Percentiles rank a stretch among this genome's conserved stretches.
These are phyloP conservation scores for Callionymus lyra DNA, from an alignment of 2,113 vertebrate species.

Conservation along the genomic window DNA sequence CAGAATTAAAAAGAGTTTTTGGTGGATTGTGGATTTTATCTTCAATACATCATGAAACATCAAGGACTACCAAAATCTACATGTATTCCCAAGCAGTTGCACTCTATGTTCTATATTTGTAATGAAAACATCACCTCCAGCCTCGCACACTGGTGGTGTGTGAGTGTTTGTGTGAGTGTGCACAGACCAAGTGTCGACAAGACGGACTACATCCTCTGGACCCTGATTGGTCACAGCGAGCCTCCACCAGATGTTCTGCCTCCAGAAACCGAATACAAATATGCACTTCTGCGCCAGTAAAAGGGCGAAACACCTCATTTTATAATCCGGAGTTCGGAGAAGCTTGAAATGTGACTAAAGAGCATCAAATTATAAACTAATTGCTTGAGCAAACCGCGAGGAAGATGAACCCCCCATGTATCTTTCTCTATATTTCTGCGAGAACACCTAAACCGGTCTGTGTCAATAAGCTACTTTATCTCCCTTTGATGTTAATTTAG, in stretches of 20 bases:
- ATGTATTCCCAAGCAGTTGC: no score
- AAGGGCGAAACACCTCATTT: no score
- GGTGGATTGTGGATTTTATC: no score
- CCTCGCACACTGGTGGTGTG: not conserved
- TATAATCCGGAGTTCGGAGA: not conserved
- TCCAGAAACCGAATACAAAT: slow-evolving; percentile 2
- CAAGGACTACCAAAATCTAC: no score
- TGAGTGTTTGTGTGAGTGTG: slow-evolving; percentile 2
- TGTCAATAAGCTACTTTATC: slow-evolving; percentile 18
- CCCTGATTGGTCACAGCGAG: not conserved
- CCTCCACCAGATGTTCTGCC: slow-evolving; percentile 31
- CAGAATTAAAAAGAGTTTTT: no score
- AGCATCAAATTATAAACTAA: slow-evolving; percentile 37
- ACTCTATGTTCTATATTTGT: no score
- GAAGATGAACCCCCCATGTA: no score
- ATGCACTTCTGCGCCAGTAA: not conserved
- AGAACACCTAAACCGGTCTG: slow-evolving; percentile 14
- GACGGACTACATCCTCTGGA: slow-evolving; percentile 2
- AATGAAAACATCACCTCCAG: no score
- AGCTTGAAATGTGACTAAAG: slow-evolving; percentile 4
- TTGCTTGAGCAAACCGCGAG: slow-evolving; percentile 24
- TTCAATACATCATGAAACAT: no score
- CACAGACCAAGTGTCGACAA: slow-evolving; percentile 25
- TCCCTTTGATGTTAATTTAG: slow-evolving; percentile 41
- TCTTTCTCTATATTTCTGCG: no score